Conservation (phyloP, 1,140 invertebrate genomes). For the Sinella curviseta region DNA sequence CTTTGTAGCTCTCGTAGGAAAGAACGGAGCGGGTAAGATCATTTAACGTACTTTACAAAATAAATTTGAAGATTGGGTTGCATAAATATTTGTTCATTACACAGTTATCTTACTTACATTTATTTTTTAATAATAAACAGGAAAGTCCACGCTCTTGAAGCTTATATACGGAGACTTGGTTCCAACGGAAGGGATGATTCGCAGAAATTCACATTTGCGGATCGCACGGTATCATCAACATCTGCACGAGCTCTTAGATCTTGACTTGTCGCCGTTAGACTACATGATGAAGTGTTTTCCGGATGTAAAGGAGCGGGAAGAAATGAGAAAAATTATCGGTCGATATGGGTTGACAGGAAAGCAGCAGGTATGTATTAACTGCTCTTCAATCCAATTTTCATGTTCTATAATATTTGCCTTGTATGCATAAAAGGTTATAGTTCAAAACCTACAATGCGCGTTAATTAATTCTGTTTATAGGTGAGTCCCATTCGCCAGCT, state of each 20-base stretch:
- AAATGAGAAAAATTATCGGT: constrained; percentile 99
- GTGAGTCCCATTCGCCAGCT: constrained; percentile 96
- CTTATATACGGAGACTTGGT: constrained; percentile 91
- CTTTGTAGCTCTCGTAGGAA: neutral
- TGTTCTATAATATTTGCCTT: neutral
- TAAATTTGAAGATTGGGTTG: neutral
- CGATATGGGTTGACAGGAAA: constrained; percentile 93
- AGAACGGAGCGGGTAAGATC: neutral
- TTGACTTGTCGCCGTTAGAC: constrained; percentile 92
- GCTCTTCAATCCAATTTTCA: neutral
- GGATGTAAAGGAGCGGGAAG: constrained; percentile 95
- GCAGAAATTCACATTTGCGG: constrained; percentile 94
- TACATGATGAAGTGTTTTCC: constrained; percentile 98
- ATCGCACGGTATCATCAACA: constrained; percentile 99
- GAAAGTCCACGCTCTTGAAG: constrained; percentile 71
- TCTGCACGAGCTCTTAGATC: constrained; percentile 91
- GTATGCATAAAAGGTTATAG: neutral
- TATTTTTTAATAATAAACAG: constrained; percentile 39
- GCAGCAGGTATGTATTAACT: constrained; percentile 74
- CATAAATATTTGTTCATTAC: neutral
- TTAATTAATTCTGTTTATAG: constrained; percentile 55
- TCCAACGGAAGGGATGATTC: constrained; percentile 93
- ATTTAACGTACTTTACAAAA: neutral
- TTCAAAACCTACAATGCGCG: neutral
- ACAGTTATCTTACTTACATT: constrained; percentile 37